Evolutionary conservation across 2,113 vertebrate species (phyloP).

Genomic region (Cromileptes altivelis): DNA sequence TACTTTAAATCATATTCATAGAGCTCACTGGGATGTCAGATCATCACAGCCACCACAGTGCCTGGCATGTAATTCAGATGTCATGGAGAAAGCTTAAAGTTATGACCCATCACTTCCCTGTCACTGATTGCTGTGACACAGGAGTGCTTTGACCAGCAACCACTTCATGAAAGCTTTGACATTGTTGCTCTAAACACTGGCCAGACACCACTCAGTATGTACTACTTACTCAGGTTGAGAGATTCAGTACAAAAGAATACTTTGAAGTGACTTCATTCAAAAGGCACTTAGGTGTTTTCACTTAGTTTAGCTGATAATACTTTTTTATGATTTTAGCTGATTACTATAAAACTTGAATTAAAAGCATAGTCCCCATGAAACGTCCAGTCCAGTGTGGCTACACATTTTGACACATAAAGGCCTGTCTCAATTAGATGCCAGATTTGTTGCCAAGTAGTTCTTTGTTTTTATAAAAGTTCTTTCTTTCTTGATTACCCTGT

Average conservation of each 20-base stretch:
- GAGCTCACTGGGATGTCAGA: constrained; percentile 37
- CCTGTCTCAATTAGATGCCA: no score
- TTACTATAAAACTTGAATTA: no score
- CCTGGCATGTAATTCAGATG: constrained; percentile 47
- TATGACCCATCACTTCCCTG: constrained; percentile 10
- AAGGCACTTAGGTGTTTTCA: not conserved
- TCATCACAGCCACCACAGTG: constrained; percentile 29
- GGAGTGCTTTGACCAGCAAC: constrained; percentile 6
- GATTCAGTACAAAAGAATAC: not conserved
- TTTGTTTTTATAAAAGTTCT: no score
- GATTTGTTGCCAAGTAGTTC: no score
- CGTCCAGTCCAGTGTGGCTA: no score
- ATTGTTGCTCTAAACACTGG: constrained; percentile 23
- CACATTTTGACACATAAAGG: no score
- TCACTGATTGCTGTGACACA: not conserved
- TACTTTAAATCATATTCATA: constrained; percentile 44
- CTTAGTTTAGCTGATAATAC: not conserved
- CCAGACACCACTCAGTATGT: not conserved
- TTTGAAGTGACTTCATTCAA: not conserved
- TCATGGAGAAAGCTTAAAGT: constrained; percentile 34
- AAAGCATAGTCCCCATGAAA: no score
- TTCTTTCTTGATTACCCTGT: no score
- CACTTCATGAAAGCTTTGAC: constrained; percentile 21
- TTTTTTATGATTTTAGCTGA: not conserved
- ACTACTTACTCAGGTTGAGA: not conserved